These are phyloP conservation scores for Sebastes umbrosus DNA, from an alignment of 2,797 vertebrate genomes.

Conservation along the genomic window DNA sequence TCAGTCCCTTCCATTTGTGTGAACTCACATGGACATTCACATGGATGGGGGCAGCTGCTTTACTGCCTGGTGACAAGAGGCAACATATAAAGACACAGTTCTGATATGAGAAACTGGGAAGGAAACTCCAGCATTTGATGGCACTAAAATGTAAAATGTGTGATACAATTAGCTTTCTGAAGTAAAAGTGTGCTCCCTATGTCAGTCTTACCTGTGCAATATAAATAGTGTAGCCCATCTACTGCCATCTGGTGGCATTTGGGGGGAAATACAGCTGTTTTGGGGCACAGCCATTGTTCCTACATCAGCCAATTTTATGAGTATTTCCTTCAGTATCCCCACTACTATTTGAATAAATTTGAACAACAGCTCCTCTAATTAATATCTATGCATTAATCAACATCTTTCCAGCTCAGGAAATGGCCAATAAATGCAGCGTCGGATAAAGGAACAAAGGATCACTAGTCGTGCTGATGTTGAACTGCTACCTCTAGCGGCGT, in stretches of 20 bases:
- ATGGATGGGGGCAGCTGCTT: slow-evolving; percentile 90
- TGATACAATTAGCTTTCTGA: background rate
- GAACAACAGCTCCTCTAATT: background rate
- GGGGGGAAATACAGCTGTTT: slow-evolving; percentile 29
- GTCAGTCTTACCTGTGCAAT: slow-evolving; percentile 53
- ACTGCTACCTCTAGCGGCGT: slow-evolving; percentile 66
- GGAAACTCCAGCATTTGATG: slow-evolving; percentile 42
- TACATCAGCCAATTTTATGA: slow-evolving; percentile 38
- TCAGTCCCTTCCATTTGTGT: slow-evolving; percentile 85
- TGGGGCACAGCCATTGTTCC: slow-evolving; percentile 63
- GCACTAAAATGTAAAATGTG: slow-evolving; percentile 30
- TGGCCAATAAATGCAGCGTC: slow-evolving; percentile 13
- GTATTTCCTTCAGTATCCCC: background rate
- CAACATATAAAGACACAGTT: slow-evolving; percentile 91
- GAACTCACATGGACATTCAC: slow-evolving; percentile 84
- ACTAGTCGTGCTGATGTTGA: slow-evolving; percentile 7
- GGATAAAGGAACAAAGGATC: slow-evolving; percentile 36
- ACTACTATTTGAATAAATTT: background rate
- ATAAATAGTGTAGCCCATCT: slow-evolving; percentile 26
- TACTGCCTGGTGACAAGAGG: slow-evolving; percentile 97
- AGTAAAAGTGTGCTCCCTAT: background rate
- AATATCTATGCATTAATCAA: background rate
- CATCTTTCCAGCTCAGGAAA: background rate
- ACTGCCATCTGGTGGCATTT: slow-evolving; percentile 73
- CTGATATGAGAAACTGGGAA: slow-evolving; percentile 56